phyloP scores from a whole-genome alignment of 2,113 vertebrate species.

The Argyrosomus japonicus region DNA sequence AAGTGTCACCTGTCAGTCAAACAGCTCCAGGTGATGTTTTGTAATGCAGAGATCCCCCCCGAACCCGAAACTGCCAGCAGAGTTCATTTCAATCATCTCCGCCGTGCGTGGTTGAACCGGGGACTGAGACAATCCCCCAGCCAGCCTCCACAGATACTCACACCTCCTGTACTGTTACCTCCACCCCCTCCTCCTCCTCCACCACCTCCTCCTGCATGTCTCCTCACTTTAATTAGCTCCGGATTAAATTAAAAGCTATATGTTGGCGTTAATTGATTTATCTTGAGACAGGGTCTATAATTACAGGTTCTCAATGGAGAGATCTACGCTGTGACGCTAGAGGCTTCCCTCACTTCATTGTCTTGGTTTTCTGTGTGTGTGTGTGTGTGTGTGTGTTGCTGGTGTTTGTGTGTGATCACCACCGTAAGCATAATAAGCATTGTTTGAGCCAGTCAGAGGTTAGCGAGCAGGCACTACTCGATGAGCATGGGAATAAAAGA shows the following conservation, averaged over 20 bases:
- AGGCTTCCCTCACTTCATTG: constrained; percentile 67
- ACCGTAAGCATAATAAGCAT: constrained; percentile 72
- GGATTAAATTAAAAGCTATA: constrained; percentile 86
- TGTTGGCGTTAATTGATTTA: constrained; percentile 85
- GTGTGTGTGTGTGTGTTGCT: constrained; percentile 24
- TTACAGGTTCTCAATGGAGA: constrained; percentile 85
- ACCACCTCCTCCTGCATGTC: constrained; percentile 44
- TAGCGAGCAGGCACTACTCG: constrained; percentile 64
- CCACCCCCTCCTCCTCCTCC: constrained; percentile 25
- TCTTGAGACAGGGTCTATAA: constrained; percentile 83
- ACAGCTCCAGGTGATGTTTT: constrained; percentile 73
- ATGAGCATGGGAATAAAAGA: constrained; percentile 76
- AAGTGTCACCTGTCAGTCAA: constrained; percentile 80
- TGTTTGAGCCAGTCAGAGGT: constrained; percentile 78
- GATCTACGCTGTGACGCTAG: constrained; percentile 64
- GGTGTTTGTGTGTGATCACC: constrained; percentile 64
- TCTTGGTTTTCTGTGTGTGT: constrained; percentile 41
- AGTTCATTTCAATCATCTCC: constrained; percentile 77
- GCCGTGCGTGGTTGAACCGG: constrained; percentile 32
- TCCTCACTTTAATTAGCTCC: constrained; percentile 82
- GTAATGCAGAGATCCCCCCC: constrained; percentile 42
- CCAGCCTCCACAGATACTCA: constrained; percentile 43
- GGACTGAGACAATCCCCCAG: constrained; percentile 62
- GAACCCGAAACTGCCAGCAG: constrained; percentile 49
- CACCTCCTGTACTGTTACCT: constrained; percentile 58